Base-by-base conservation (phyloP, 2,888 invertebrate species). In the Drepanosiphum platanoidis region DNA sequence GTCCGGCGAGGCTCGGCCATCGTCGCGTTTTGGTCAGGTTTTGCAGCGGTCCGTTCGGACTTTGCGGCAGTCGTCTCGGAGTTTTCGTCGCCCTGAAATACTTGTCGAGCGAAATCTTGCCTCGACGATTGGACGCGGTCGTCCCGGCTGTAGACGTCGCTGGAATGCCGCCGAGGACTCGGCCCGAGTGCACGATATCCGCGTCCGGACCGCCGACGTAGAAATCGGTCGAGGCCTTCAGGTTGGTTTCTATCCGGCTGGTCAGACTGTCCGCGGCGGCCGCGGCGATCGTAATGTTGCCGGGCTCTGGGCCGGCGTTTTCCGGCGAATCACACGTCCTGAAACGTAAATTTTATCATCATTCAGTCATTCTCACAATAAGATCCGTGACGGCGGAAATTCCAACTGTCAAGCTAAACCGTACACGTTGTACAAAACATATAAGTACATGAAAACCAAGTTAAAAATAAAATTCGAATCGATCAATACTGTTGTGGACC, bases 71-170 rank as follows among this genome's bases (percentile, higher is more conserved):
- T 1, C 13, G 13, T 15, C n/a, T 61, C 5, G 34, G 30, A 36
- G 30, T 58, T 58, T 81, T 81, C 11, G 22, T 3, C 13, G 27
- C 36, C 27, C 27, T 30, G 22, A 70, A 81, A 39, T 70, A 81
- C 42, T 81, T 36, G 30, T 81, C 70, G 1, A 81, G 9, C 0
- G 36, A 36, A 7, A 3, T 18, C 36, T 46, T 68, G 32, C 22
- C 13, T 3, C n/a, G n/a, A 22, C 22, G 39, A 30, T 27, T 64
- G 27, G 22, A 13, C 13, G 66, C 27, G 13, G 64, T 68, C 2
- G 11, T 68, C 15, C 15, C 18, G 34, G 8, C 18, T n/a, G n/a
- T n/a, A n/a, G n/a, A n/a, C n/a, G n/a, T n/a, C n/a, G n/a, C n/a
- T n/a, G n/a, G n/a, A n/a, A n/a, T n/a, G n/a, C n/a, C n/a, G n/a